Evolutionary conservation across 2,888 invertebrate species (phyloP), one percentile per base, ranked within the genome.

Genomic region (Parnassius orleans): DNA sequence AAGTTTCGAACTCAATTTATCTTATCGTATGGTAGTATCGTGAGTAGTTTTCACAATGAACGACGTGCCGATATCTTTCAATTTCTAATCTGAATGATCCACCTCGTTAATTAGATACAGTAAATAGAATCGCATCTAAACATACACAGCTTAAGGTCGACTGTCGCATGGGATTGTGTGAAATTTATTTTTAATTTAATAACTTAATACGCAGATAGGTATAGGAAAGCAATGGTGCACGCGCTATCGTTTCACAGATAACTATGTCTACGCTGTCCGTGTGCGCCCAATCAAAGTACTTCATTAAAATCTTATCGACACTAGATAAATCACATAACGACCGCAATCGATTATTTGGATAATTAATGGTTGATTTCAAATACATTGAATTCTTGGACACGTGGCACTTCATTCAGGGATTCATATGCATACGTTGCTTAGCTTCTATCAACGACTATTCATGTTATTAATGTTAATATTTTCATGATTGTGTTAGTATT

Each of bases 221-320:
- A 86, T 84, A 83, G 84, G 84, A 81, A 87, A 83, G 81, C 82
- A 84, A 77, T 81, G 87, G 83, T 79, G 86, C 83, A 78, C 81
- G 78, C 81, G 83, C 82, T 90, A 88, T 88, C 89, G 80, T 69
- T 67, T 66, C 70, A 71, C 75, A 79, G 90, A 91, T 90, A 89
- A 88, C 83, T 72, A 69, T 80, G 83, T 82, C 84, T 78, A 70
- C 69, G 77, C 80, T 81, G 86, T 86, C 84, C 83, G 74, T 85
- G 89, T 79, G 85, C 84, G 79, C 88, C 89, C 90, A 90, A 90
- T 90, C 90, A 90, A 87, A 90, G 90, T 90, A 90, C 91, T 90
- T 91, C 90, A 91, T 91, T 91, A 91, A 91, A 90, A 89, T 88
- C 88, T 91, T 91, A 91, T 91, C 91, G 87, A 80, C 83, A 81